Percentiles rank a stretch among this genome's conserved stretches.
phyloP scores from a whole-genome alignment of 2,113 vertebrate genomes.

The Rhombomys opimus region DNA sequence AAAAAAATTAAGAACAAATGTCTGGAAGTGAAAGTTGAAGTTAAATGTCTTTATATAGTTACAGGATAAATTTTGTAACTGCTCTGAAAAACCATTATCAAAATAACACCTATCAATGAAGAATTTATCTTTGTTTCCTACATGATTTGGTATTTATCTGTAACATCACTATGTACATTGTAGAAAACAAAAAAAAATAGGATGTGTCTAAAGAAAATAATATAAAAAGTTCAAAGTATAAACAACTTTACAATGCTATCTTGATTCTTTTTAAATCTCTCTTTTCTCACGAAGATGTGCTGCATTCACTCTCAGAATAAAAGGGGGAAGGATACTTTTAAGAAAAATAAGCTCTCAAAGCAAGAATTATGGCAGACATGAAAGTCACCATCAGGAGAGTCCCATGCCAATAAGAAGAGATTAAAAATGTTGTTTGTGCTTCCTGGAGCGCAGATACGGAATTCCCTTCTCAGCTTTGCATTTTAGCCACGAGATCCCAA shows the following conservation, averaged over 20 bases:
- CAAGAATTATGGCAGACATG: slow-evolving; percentile 51
- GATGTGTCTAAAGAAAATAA: background rate
- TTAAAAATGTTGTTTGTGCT: slow-evolving; percentile 70
- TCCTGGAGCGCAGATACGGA: slow-evolving; percentile 46
- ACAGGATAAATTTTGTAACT: background rate
- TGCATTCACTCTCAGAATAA: slow-evolving; percentile 34
- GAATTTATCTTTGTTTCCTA: slow-evolving; percentile 23
- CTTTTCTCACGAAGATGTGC: slow-evolving; percentile 15
- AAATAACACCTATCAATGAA: background rate
- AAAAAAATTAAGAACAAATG: slow-evolving; percentile 33
- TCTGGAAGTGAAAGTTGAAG: background rate
- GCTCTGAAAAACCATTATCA: slow-evolving; percentile 10
- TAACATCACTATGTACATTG: background rate
- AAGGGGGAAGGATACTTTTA: background rate
- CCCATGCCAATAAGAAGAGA: slow-evolving; percentile 57
- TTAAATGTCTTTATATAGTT: background rate
- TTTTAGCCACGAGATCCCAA: slow-evolving; percentile 69
- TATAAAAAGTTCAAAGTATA: background rate
- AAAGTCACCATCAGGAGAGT: slow-evolving; percentile 64
- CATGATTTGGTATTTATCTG: background rate
- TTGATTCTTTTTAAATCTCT: slow-evolving; percentile 36
- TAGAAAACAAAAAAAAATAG: background rate
- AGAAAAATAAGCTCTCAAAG: slow-evolving; percentile 58
- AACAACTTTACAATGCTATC: background rate
- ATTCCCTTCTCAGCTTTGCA: slow-evolving; percentile 70